Evolutionary conservation across 2,113 vertebrate genomes (phyloP).

Genomic region (Tamias sibiricus): DNA sequence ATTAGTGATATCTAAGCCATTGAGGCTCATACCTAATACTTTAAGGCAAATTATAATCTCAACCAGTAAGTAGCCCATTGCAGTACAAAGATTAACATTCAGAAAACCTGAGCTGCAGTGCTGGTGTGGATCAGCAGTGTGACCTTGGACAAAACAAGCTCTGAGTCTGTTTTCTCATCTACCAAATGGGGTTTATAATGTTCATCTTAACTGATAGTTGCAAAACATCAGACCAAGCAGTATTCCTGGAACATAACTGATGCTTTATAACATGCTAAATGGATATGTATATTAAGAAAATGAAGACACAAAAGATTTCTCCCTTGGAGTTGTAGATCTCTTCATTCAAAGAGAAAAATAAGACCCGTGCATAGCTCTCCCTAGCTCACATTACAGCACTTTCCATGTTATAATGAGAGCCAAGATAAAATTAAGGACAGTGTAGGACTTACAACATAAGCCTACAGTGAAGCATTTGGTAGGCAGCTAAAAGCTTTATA

Average conservation of each 20-base stretch:
- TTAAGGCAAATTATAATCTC: background rate
- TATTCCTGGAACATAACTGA: background rate
- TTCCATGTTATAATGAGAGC: background rate
- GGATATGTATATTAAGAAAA: background rate
- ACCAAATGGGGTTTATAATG: background rate
- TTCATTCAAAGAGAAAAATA: background rate
- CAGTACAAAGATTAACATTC: background rate
- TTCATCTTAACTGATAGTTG: background rate
- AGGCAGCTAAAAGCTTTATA: slow-evolving; percentile 38
- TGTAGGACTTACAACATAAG: background rate
- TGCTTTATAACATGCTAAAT: background rate
- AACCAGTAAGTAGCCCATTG: background rate
- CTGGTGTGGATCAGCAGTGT: background rate
- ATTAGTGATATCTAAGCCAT: background rate
- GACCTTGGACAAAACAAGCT: background rate
- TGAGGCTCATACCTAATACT: background rate
- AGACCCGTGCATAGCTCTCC: background rate
- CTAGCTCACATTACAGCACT: background rate
- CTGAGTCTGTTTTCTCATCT: background rate
- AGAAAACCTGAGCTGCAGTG: background rate
- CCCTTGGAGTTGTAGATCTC: background rate
- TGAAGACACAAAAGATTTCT: background rate
- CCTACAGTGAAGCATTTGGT: background rate
- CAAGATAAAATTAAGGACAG: slow-evolving; percentile 5
- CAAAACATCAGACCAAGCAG: background rate